phyloP scores from a whole-genome alignment of 1,140 invertebrate genomes.

The Eurytemora carolleeae region DNA sequence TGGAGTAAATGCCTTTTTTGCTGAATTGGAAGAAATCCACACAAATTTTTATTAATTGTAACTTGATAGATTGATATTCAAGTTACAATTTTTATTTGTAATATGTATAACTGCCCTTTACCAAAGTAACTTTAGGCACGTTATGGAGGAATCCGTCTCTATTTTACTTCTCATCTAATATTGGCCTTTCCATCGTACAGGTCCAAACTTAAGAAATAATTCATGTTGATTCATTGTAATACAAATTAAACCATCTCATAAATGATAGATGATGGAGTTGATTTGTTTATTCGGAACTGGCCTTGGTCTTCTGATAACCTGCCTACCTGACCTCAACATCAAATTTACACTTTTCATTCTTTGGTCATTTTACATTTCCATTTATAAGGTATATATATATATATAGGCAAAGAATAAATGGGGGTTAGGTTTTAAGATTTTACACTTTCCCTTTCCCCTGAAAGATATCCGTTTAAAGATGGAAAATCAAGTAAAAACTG shows the following conservation, averaged over 20 bases:
- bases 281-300: background rate
- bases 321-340: background rate
- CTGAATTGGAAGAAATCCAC: background rate
- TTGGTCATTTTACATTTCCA: conserved; percentile 35
- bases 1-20: background rate
- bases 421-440: conserved; percentile 44
- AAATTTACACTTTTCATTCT: conserved; percentile 26
- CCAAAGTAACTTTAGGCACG: background rate
- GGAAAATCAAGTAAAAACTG: too few species aligned
- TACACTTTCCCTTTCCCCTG: conserved; percentile 46
- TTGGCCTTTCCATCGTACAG: background rate
- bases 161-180: background rate
- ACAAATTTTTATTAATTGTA: too few species aligned
- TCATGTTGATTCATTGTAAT: too few species aligned
- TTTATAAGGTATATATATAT: conserved; percentile 47
- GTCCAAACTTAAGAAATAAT: too few species aligned
- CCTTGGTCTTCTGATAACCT: background rate
- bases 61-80: too few species aligned
- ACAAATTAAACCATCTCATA: too few species aligned
- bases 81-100: too few species aligned
- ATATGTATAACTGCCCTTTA: too few species aligned
- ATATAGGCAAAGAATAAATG: conserved; percentile 39
- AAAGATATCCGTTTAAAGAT: conserved; percentile 41
- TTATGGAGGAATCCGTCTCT: background rate
- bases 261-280: background rate